Percentiles rank a stretch among this genome's conserved stretches.
phyloP scores from a whole-genome alignment of 2,113 vertebrate genomes.

The Brachirus orientalis region DNA sequence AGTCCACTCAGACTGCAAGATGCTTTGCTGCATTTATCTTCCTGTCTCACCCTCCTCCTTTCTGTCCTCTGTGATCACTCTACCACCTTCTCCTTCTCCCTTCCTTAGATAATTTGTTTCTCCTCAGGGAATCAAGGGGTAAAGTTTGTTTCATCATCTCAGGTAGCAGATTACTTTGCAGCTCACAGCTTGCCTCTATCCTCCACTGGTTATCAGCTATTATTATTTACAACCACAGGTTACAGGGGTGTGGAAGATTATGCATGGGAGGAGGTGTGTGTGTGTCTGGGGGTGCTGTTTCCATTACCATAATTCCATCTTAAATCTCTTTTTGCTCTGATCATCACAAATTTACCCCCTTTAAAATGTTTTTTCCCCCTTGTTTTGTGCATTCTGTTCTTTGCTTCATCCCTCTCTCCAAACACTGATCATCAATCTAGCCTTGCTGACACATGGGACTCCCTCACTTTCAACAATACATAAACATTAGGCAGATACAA shows the following conservation, averaged over 20 bases:
- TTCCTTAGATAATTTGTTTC: not conserved
- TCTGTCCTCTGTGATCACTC: not conserved
- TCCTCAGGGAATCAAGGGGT: not conserved
- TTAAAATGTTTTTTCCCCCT: slow-evolving; percentile 15
- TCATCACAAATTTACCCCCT: slow-evolving; percentile 27
- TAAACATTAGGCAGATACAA: slow-evolving; percentile 62
- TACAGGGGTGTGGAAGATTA: slow-evolving; percentile 44
- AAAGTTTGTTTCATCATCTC: slow-evolving; percentile 18
- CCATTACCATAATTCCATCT: slow-evolving; percentile 49
- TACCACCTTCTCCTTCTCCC: not conserved
- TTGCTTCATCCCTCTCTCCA: slow-evolving; percentile 2
- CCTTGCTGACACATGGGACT: slow-evolving; percentile 28
- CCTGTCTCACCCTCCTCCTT: not conserved
- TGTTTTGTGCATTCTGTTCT: slow-evolving; percentile 1
- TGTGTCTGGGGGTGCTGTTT: slow-evolving; percentile 5
- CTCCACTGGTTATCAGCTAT: slow-evolving; percentile 48
- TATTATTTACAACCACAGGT: slow-evolving; percentile 64
- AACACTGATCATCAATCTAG: slow-evolving; percentile 38
- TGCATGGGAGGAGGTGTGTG: slow-evolving; percentile 14
- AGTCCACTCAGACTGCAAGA: not conserved
- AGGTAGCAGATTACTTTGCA: slow-evolving; percentile 39
- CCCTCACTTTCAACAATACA: slow-evolving; percentile 40
- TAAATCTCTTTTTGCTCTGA: slow-evolving; percentile 44
- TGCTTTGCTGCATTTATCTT: not conserved
- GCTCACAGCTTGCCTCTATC: slow-evolving; percentile 26